Conservation (phyloP, 2,888 invertebrate genomes). For the Dryadula phaetusa region DNA sequence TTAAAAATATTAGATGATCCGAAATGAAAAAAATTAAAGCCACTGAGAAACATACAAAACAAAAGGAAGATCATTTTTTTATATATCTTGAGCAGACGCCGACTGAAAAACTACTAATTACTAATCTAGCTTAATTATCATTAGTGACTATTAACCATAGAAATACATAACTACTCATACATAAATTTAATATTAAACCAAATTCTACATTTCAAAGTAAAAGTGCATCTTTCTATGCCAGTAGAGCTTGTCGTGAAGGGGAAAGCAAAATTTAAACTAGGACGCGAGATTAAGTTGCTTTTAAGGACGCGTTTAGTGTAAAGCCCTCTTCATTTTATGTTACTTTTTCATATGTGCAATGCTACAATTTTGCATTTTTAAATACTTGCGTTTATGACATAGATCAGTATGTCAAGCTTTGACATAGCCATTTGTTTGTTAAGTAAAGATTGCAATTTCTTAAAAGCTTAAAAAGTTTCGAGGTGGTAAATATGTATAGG, state of each 20-base stretch:
- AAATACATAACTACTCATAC: not conserved
- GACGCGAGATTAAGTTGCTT: slow-evolving; percentile 20
- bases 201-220: not conserved
- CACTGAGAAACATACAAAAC: too few relatives aligned
- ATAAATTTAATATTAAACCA: not conserved
- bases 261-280: slow-evolving; percentile 24
- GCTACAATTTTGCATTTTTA: not conserved
- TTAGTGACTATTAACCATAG: not conserved
- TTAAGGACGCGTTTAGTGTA: slow-evolving; percentile 17
- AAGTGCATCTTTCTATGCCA: slow-evolving; percentile 9
- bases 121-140: slow-evolving; percentile 5
- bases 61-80: too few relatives aligned
- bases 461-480: too few relatives aligned
- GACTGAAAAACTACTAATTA: too few relatives aligned
- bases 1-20: too few relatives aligned
- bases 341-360: not conserved
- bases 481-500: too few relatives aligned
- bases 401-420: not conserved
- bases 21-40: too few relatives aligned
- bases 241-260: slow-evolving; percentile 3
- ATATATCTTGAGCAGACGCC: too few relatives aligned
- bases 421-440: not conserved
- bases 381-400: not conserved
- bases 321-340: not conserved
- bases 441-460: too few relatives aligned